phyloP scores from a whole-genome alignment of 2,888 invertebrate genomes.

The Eupelmus urozonus region DNA sequence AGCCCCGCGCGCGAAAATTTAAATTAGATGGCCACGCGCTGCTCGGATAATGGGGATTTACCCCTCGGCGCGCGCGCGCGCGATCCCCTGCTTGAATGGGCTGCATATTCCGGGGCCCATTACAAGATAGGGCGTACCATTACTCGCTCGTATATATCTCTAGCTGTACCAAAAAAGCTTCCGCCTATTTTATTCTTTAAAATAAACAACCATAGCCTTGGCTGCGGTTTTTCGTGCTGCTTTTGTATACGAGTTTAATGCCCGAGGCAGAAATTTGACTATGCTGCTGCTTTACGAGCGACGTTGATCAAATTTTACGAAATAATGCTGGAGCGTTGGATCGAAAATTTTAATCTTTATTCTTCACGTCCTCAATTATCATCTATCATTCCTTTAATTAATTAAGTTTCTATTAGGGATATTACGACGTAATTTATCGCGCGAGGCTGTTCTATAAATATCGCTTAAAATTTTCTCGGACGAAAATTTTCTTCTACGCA shows the following conservation, averaged over 20 bases:
- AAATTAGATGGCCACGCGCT: conserved; percentile 53
- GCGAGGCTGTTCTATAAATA: background rate
- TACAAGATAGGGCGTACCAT: conserved; percentile 38
- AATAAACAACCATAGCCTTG: conserved; percentile 36
- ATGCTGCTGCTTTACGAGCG: background rate
- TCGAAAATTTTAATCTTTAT: conserved; percentile 44
- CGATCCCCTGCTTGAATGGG: conserved; percentile 40
- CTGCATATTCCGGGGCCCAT: conserved; percentile 37
- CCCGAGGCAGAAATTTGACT: background rate
- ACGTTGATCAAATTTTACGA: background rate
- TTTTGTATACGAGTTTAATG: too few species aligned
- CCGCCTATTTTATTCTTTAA: conserved; percentile 38
- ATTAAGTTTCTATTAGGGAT: conserved; percentile 30
- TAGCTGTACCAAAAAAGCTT: conserved; percentile 14
- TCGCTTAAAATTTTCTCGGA: background rate
- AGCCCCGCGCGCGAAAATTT: conserved; percentile 56
- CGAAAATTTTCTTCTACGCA: conserved; percentile 25
- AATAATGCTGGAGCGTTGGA: background rate
- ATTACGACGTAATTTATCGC: conserved; percentile 13
- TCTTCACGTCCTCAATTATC: background rate
- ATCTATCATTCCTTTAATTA: conserved; percentile 43
- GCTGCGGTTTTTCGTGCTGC: conserved; percentile 6
- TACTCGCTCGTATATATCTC: background rate
- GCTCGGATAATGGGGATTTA: conserved; percentile 55
- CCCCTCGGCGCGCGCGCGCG: too few species aligned